phyloP scores from a whole-genome alignment of 2,797 vertebrate genomes.

The Sebastiscus albofasciatus region DNA sequence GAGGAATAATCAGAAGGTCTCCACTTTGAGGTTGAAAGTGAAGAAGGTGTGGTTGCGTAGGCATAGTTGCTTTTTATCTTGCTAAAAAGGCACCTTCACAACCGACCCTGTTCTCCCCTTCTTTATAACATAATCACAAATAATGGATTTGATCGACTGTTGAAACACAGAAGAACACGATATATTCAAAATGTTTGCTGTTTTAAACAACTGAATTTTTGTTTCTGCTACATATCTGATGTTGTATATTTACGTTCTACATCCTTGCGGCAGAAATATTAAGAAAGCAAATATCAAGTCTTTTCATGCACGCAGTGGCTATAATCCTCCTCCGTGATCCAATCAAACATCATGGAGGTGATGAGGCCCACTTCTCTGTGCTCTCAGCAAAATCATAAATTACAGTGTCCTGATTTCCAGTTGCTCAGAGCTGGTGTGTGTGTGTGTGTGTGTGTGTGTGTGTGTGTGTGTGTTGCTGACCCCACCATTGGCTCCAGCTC shows the following conservation, averaged over 20 bases:
- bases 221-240: not conserved
- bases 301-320: not conserved
- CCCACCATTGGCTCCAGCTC: conserved; percentile 64
- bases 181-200: not conserved
- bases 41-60: no score
- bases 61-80: no score
- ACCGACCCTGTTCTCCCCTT: no score
- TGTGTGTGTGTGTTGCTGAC: conserved; percentile 61
- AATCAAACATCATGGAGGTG: conserved; percentile 22
- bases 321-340: conserved; percentile 1
- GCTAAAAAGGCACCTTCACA: no score
- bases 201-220: not conserved
- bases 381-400: conserved; percentile 38
- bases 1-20: no score
- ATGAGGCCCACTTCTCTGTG: conserved; percentile 34
- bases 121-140: not conserved
- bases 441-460: conserved; percentile 58
- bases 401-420: conserved; percentile 25
- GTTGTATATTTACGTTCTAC: not conserved
- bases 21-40: no score
- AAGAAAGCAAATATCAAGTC: conserved; percentile 29
- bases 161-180: not conserved
- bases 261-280: not conserved
- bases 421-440: conserved; percentile 35
- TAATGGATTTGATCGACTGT: not conserved